Evolutionary conservation across 2,888 invertebrate species (phyloP), one percentile per base, ranked within the genome.

Genomic region (Pedicia rivosa): DNA sequence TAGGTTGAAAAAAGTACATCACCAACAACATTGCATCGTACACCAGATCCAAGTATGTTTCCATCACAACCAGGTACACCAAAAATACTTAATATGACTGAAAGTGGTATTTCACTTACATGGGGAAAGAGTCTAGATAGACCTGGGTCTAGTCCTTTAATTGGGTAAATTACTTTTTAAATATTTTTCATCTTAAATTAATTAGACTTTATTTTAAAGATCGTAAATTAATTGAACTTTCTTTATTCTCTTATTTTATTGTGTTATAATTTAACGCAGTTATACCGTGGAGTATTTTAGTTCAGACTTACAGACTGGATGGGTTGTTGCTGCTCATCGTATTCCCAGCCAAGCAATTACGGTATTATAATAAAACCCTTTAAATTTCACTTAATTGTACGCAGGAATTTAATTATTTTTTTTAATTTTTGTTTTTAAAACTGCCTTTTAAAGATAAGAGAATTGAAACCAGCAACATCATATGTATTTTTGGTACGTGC

Each of bases 401-500:
- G 8, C 10, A 34, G 12, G 7, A 17, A 12, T 37, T 19, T 24
- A 19, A n/a, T 36, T 20, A 37, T n/a, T 34, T 24, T 29, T 39
- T 28, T n/a, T n/a, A 38, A 13, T 36, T 28, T 30, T 40, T 32
- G 35, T 27, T 36, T 15, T 31, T 34, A 34, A 34, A n/a, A n/a
- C n/a, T n/a, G n/a, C n/a, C 40, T 33, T 43, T 43, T 46, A 33
- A 47, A 72, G 72, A 67, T 72, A 30, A 64, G 59, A 15, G 73
- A 76, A 49, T 64, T 88, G 44, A 75, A 74, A 49, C 78, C 83
- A 2, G 81, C 80, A 49, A 81, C 83, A 31, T 71, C 76, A 22
- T 91, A 91, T 62, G 72, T 84, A 43, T 91, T 91, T 57, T 65
- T 87, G 41, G 78, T 91, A 25, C 70, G 81, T 36, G 87, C 88